Conservation (phyloP, 2,888 invertebrate genomes). For the Notocelia uddmanniana region DNA sequence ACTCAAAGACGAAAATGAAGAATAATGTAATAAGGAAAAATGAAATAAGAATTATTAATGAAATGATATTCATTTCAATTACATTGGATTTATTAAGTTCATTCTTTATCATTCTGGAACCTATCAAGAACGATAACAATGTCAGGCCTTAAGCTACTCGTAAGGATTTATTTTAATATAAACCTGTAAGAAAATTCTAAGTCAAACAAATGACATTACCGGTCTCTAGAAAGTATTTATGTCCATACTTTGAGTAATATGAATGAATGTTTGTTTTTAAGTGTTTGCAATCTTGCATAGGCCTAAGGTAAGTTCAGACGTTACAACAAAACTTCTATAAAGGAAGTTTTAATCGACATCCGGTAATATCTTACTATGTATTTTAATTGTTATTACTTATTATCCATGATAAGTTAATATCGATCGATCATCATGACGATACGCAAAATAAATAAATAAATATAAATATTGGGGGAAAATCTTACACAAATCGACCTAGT, state of each 20-base stretch:
- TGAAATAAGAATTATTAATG: neutral
- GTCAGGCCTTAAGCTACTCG: neutral
- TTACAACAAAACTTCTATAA: no score
- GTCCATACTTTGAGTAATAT: neutral
- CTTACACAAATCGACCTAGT: no score
- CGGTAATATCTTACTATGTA: no score
- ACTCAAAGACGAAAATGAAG: no score
- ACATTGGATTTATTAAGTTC: neutral
- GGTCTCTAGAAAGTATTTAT: neutral
- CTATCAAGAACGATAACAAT: neutral
- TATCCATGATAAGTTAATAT: no score
- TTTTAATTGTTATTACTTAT: no score
- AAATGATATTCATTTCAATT: neutral
- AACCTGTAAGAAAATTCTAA: constrained; percentile 3
- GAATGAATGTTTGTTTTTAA: neutral
- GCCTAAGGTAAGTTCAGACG: no score
- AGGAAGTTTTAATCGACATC: no score
- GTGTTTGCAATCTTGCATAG: no score
- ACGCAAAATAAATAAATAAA: no score
- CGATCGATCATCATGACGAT: no score
- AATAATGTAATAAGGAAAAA: neutral
- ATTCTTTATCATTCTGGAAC: neutral
- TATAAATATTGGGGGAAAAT: no score
- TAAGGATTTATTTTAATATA: constrained; percentile 7
- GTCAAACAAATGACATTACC: constrained; percentile 20